These are phyloP conservation scores for Sebastes fasciatus DNA, from an alignment of 2,113 vertebrate genomes.

Conservation along the genomic window DNA sequence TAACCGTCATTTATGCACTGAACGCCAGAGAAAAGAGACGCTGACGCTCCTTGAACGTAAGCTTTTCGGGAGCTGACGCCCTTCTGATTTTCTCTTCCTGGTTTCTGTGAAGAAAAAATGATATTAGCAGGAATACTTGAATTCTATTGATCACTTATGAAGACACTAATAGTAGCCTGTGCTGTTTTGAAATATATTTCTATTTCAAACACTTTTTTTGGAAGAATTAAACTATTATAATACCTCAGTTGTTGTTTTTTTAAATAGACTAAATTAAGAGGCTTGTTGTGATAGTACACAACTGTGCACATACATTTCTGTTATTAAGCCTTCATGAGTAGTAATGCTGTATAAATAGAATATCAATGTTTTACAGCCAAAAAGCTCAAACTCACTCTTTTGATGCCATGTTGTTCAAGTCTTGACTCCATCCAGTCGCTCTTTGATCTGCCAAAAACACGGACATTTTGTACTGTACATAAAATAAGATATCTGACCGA, in stretches of 20 bases:
- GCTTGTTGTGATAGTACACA: neutral
- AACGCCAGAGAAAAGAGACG: constrained; percentile 71
- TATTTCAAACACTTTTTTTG: neutral
- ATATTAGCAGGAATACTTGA: constrained; percentile 39
- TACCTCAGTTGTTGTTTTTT: neutral
- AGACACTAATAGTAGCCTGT: constrained; percentile 2
- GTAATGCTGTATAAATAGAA: neutral
- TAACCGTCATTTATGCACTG: constrained; percentile 49
- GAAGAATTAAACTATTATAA: neutral
- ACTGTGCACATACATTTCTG: neutral
- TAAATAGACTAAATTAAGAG: neutral
- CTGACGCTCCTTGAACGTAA: constrained; percentile 78
- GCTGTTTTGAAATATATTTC: neutral
- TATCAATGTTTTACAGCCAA: neutral
- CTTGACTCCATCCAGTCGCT: neutral
- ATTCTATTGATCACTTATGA: neutral
- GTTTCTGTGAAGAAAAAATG: constrained; percentile 46
- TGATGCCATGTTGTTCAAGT: constrained; percentile 15
- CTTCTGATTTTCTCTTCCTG: constrained; percentile 32
- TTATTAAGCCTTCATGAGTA: neutral
- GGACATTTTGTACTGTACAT: constrained; percentile 2
- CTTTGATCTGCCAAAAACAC: constrained; percentile 52
- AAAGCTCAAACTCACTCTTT: constrained; percentile 64
- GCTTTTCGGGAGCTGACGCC: constrained; percentile 68
- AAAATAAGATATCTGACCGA: neutral